phyloP scores from a whole-genome alignment of 2,888 invertebrate genomes.

The Apamea epomidion region DNA sequence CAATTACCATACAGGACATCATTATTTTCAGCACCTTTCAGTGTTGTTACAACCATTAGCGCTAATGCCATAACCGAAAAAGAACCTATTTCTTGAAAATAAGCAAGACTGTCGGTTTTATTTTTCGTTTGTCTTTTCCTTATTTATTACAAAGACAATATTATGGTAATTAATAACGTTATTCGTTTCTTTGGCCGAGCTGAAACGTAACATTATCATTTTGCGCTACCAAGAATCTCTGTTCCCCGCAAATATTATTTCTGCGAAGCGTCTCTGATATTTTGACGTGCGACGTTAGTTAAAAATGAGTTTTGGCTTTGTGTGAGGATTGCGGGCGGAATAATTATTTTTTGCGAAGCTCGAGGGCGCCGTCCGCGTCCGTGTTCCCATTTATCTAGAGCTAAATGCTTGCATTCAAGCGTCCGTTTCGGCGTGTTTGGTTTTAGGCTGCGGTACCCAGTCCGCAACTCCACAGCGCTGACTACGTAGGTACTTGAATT shows the following conservation, averaged over 20 bases:
- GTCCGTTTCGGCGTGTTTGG: conserved; percentile 73
- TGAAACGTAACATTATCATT: conserved; percentile 45
- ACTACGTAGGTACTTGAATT: conserved; percentile 24
- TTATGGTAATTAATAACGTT: conserved; percentile 63
- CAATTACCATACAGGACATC: conserved; percentile 72
- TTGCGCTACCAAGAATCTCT: conserved; percentile 55
- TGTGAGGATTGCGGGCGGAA: conserved; percentile 76
- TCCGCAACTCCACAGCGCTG: conserved; percentile 22
- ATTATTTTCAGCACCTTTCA: conserved; percentile 63
- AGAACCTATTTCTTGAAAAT: conserved; percentile 40
- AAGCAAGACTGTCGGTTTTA: conserved; percentile 22
- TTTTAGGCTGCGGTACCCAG: conserved; percentile 63
- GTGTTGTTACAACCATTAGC: conserved; percentile 43
- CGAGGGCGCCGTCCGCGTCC: conserved; percentile 72
- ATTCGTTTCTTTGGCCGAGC: conserved; percentile 50
- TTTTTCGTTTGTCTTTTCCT: conserved; percentile 37
- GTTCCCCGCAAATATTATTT: conserved; percentile 63
- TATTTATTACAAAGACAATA: conserved; percentile 52
- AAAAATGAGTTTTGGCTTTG: conserved; percentile 79
- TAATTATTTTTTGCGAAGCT: conserved; percentile 80
- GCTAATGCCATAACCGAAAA: conserved; percentile 46
- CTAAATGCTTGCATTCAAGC: conserved; percentile 80
- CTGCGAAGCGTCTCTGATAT: conserved; percentile 69
- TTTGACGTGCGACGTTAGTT: conserved; percentile 74
- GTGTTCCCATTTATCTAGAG: conserved; percentile 79